Evolutionary conservation across 2,888 invertebrate genomes (phyloP), one percentile per base, ranked within the genome.

Genomic region (Pristionchus maxplancki): DNA sequence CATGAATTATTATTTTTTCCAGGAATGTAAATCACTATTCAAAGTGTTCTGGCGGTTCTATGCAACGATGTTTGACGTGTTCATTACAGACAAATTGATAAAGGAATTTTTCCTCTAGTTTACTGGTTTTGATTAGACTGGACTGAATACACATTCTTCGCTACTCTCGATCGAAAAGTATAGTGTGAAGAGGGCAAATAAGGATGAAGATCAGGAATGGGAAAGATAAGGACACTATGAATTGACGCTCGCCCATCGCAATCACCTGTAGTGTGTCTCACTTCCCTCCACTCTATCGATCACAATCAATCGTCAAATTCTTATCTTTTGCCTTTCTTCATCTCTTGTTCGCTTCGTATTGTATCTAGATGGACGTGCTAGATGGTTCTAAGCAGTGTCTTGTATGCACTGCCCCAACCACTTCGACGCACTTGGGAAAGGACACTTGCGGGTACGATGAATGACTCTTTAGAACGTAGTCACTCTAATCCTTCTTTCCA

Each of bases 1-100:
- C n/a, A n/a, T n/a, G n/a, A n/a, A n/a, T n/a, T n/a, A n/a, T n/a
- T n/a, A n/a, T n/a, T n/a, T n/a, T n/a, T 15, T 40, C 40, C 40
- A 74, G 71, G 71, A 74, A 74, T 74, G 71, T 40, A 74, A 74
- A 24, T 74, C 71, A 15, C 71, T 74, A 5, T 74, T 74, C 71
- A 74, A 37, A 37, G 71, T 74, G 9, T 74, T 74, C 71, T 74
- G n/a, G 31, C 40, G 71, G 24, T 74, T 74, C 71, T 40, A 74
- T 11, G 71, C 71, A 24, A 74, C 71, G 24, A 40, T 64, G 15
- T 64, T 64, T 17, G 64, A 64, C 17, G 31, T 64, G 64, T 64
- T 64, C 64, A 64, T 34, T 2, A 64, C 64, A 8, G 64, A 64
- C 64, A 64, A 64, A 31, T 64, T 64, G 64, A 64, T 64, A 34